Conservation (phyloP, 2,888 invertebrate species). For the Cetonia aurata region DNA sequence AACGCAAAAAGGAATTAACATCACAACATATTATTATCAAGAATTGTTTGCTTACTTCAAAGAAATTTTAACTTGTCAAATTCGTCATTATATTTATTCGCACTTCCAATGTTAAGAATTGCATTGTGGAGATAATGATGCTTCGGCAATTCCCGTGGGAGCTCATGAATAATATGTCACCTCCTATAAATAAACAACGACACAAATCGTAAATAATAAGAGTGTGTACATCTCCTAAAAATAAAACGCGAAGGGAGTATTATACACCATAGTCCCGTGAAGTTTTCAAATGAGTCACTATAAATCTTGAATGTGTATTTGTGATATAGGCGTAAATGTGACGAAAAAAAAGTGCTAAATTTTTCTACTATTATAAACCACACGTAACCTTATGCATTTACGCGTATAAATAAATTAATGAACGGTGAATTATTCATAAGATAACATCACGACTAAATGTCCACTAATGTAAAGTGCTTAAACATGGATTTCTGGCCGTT, state of each 20-base stretch:
- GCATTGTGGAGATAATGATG: slow-evolving; percentile 16
- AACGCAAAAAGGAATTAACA: too few species aligned
- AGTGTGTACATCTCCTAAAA: slow-evolving; percentile 8
- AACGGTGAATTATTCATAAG: slow-evolving; percentile 35
- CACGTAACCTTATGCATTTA: slow-evolving; percentile 38
- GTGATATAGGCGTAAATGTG: background rate
- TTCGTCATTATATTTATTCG: slow-evolving; percentile 2
- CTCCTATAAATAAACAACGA: background rate
- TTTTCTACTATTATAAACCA: slow-evolving; percentile 41
- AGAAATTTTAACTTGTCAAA: slow-evolving; percentile 9
- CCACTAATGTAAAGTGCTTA: slow-evolving; percentile 3
- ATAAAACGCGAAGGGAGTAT: background rate
- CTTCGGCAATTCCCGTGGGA: background rate
- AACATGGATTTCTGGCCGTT: slow-evolving; percentile 6
- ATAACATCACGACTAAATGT: slow-evolving; percentile 23
- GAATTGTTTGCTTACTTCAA: too few species aligned
- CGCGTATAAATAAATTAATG: slow-evolving; percentile 35
- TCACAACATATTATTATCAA: too few species aligned
- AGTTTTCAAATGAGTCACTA: slow-evolving; percentile 25
- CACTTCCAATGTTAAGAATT: slow-evolving; percentile 8
- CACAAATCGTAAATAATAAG: background rate
- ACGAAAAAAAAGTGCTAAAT: slow-evolving; percentile 43
- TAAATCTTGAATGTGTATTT: slow-evolving; percentile 9
- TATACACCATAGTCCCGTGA: slow-evolving; percentile 9
- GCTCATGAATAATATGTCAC: slow-evolving; percentile 24